A percentile compares a stretch with the other conserved stretches of the same genome.
These are phyloP conservation scores for Tinea pellionella DNA, from an alignment of 2,888 invertebrate genomes.

Conservation along the genomic window DNA sequence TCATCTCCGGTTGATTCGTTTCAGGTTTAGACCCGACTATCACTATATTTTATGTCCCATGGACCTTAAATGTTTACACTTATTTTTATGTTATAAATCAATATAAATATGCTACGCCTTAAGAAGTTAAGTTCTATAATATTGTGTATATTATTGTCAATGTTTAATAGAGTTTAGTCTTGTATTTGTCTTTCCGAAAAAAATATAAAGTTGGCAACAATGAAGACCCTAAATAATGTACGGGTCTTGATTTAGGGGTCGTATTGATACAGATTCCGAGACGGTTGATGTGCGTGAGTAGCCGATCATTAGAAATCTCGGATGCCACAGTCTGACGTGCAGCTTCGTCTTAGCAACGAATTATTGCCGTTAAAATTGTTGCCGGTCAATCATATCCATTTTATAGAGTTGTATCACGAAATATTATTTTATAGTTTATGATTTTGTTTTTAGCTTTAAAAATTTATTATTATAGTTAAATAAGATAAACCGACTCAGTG, in stretches of 20 bases:
- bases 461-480: neutral
- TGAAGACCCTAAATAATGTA: too few species aligned
- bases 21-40: too few species aligned
- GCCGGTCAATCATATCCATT: constrained; percentile 6
- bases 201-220: too few species aligned
- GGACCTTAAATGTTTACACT: too few species aligned
- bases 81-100: too few species aligned
- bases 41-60: too few species aligned
- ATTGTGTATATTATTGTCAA: too few species aligned
- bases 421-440: neutral
- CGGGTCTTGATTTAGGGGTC: neutral
- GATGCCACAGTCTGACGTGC: constrained; percentile 29
- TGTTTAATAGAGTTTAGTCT: too few species aligned
- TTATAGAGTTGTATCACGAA: neutral
- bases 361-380: constrained; percentile 2
- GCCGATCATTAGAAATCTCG: constrained; percentile 50
- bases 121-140: too few species aligned
- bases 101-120: too few species aligned
- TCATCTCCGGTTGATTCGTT: constrained; percentile 46
- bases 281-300: constrained; percentile 40
- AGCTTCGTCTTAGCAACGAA: neutral
- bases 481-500: too few species aligned
- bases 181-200: too few species aligned
- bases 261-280: constrained; percentile 17
- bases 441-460: neutral